Evolutionary conservation across 2,113 vertebrate species (phyloP).

Genomic region (Rhinopomastus cyanomelas): DNA sequence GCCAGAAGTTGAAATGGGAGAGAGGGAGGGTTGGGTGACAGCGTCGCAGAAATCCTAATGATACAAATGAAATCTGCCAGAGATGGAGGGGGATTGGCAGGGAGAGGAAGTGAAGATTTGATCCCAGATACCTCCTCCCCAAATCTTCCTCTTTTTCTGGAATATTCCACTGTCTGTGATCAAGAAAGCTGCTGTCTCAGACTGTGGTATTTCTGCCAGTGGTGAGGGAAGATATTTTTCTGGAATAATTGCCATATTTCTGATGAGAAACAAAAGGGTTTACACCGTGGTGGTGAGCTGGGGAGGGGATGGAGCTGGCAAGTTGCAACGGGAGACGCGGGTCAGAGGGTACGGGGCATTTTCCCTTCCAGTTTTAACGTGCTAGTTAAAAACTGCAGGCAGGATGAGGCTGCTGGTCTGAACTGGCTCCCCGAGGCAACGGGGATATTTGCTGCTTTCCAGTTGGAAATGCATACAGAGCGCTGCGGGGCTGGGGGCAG

Average conservation of each 20-base stretch:
- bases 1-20: constrained; percentile 1
- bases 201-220: constrained; percentile 29
- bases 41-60: constrained; percentile 40
- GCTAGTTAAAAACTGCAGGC: constrained; percentile 23
- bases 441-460: not conserved
- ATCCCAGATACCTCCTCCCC: constrained; percentile 33
- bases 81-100: constrained; percentile 5
- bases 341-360: not conserved
- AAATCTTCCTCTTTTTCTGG: constrained; percentile 46
- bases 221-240: constrained; percentile 31
- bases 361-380: not conserved
- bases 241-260: constrained; percentile 45
- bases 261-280: constrained; percentile 17
- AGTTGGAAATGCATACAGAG: not conserved
- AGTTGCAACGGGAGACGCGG: not conserved
- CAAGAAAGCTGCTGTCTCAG: constrained; percentile 44
- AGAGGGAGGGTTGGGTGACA: not conserved
- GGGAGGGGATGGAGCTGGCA: not conserved
- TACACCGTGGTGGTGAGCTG: not conserved
- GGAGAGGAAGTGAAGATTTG: constrained; percentile 52
- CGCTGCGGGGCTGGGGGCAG: not conserved
- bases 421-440: rapidly evolving
- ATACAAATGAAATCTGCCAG: constrained; percentile 35
- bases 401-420: constrained; percentile 2
- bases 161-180: constrained; percentile 50